These are phyloP conservation scores for Laupala kohalensis DNA, from an alignment of 1,140 invertebrate species.

Conservation along the genomic window DNA sequence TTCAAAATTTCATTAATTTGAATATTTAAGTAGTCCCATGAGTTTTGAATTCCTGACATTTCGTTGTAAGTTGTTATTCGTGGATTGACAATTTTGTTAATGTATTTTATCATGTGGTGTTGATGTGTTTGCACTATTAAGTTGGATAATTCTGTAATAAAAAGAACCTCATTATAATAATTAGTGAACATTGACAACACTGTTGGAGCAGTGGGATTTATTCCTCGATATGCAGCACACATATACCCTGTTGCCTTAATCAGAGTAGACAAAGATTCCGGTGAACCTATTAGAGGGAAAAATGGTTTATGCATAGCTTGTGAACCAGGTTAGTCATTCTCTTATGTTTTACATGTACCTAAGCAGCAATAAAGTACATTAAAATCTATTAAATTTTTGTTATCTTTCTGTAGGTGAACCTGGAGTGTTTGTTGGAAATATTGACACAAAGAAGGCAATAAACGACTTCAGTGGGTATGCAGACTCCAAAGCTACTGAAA, in stretches of 20 bases:
- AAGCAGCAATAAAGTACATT: background rate
- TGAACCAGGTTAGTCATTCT: constrained; percentile 38
- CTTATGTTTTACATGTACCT: background rate
- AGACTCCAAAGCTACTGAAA: constrained; percentile 58
- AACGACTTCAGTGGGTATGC: constrained; percentile 71
- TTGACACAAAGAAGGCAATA: constrained; percentile 53
- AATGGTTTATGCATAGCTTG: constrained; percentile 70
- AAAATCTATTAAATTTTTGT: constrained; percentile 10
- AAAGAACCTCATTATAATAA: constrained; percentile 17
- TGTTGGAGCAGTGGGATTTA: constrained; percentile 85
- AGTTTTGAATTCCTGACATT: too few relatives aligned
- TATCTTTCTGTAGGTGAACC: constrained; percentile 42
- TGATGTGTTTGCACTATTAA: too few relatives aligned
- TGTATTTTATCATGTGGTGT: too few relatives aligned
- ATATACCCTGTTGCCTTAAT: constrained; percentile 62
- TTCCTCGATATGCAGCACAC: constrained; percentile 51
- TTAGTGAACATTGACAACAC: constrained; percentile 84
- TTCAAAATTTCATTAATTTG: too few relatives aligned
- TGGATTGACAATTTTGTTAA: too few relatives aligned
- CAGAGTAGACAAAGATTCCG: constrained; percentile 67
- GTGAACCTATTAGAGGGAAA: constrained; percentile 56
- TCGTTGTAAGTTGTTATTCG: too few relatives aligned
- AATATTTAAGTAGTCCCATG: too few relatives aligned
- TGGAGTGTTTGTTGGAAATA: constrained; percentile 61
- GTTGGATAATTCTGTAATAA: background rate